phyloP scores from a whole-genome alignment of 1,140 invertebrate genomes.

The Brachionus plicatilis region DNA sequence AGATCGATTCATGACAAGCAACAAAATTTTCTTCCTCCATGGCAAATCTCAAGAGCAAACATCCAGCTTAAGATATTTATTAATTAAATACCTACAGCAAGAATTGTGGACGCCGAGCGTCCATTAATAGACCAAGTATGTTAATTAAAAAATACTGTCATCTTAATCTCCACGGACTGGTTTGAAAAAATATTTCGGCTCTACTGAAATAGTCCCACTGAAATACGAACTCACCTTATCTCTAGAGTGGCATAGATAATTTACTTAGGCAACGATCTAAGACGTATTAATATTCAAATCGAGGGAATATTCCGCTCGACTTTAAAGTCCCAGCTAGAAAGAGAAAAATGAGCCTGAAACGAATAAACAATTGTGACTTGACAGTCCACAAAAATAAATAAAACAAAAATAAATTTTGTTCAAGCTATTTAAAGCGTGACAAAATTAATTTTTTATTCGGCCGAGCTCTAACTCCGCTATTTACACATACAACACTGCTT shows the following conservation, averaged over 20 bases:
- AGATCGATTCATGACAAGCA: not conserved
- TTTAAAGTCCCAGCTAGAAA: not conserved
- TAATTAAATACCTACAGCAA: not conserved
- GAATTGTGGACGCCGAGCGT: not conserved
- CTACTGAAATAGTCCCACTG: not conserved
- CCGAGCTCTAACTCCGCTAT: not conserved
- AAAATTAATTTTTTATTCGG: not conserved
- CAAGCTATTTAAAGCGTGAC: not conserved
- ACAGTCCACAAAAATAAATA: not conserved
- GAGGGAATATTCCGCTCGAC: not conserved
- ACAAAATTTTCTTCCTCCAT: not conserved
- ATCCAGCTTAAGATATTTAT: not conserved
- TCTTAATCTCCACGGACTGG: not conserved
- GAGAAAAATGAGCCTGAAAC: not conserved
- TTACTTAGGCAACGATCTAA: not conserved
- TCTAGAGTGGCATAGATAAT: not conserved
- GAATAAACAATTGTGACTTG: not conserved
- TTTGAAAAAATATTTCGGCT: not conserved
- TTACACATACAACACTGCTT: not conserved
- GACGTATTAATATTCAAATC: not conserved
- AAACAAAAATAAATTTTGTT: not conserved
- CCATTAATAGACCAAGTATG: not conserved
- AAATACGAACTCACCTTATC: not conserved
- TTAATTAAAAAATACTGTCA: not conserved
- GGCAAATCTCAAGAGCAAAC: not conserved